A percentile compares a stretch with the other conserved stretches of the same genome.
Conservation (phyloP, 2,797 vertebrate species). For the Dendrocincla tyrannina region DNA sequence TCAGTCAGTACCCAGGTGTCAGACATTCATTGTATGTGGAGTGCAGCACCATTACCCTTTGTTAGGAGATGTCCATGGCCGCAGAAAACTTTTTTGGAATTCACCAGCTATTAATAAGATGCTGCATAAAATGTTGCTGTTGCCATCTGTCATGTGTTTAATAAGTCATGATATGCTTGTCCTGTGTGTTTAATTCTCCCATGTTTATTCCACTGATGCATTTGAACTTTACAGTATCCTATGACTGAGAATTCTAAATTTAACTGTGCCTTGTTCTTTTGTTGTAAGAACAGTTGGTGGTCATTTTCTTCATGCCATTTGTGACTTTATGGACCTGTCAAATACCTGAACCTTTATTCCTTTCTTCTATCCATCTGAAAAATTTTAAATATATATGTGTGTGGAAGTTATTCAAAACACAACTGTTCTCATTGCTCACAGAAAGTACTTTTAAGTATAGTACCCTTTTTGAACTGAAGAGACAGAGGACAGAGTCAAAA, state of each 20-base stretch:
- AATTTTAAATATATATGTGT: neutral
- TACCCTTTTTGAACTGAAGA: neutral
- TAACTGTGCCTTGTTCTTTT: neutral
- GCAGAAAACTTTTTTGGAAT: neutral
- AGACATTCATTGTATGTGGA: neutral
- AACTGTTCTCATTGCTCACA: neutral
- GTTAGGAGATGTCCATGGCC: neutral
- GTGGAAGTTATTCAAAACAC: neutral
- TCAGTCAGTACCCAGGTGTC: neutral
- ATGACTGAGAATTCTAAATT: neutral
- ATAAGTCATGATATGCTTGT: neutral
- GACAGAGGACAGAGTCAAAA: neutral
- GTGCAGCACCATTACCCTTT: neutral
- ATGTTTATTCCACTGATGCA: neutral
- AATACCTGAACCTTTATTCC: neutral
- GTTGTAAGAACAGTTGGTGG: neutral
- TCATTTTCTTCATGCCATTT: neutral
- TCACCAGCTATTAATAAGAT: neutral
- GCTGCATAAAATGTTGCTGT: neutral
- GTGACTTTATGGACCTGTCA: neutral
- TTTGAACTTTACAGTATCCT: neutral
- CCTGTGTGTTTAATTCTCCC: neutral
- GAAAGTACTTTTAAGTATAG: neutral
- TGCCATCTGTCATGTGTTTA: neutral
- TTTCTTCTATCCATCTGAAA: neutral